These are phyloP conservation scores for Mechanitis messenoides DNA, from an alignment of 2,888 invertebrate genomes.

Conservation along the genomic window DNA sequence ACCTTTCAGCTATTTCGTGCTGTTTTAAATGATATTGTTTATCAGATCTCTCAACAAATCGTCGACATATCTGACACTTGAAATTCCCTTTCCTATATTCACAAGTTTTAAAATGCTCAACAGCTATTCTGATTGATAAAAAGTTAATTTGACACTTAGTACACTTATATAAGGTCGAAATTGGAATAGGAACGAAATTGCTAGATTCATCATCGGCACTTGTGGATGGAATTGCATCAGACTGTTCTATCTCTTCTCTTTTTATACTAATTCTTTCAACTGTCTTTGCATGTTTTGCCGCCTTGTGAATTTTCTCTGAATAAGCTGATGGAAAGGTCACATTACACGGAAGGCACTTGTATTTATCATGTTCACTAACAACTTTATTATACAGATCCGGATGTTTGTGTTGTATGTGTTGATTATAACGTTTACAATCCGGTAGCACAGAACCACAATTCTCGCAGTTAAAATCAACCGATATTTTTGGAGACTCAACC, in stretches of 20 bases:
- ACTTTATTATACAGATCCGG: constrained; percentile 2
- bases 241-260: no score
- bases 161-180: constrained; percentile 29
- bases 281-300: constrained; percentile 11
- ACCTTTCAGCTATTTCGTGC: constrained; percentile 35
- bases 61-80: constrained; percentile 36
- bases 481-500: background rate
- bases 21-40: constrained; percentile 37
- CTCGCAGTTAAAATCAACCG: constrained; percentile 6
- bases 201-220: background rate
- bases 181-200: constrained; percentile 18
- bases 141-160: constrained; percentile 30
- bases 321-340: constrained; percentile 15
- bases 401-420: constrained; percentile 13
- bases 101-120: constrained; percentile 25
- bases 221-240: constrained; percentile 5
- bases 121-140: constrained; percentile 17
- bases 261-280: background rate
- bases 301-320: constrained; percentile 21
- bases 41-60: constrained; percentile 35
- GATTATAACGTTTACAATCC: constrained; percentile 14
- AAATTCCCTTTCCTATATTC: constrained; percentile 17
- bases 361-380: background rate
- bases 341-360: constrained; percentile 24
- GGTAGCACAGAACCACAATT: background rate